Percentiles rank a stretch among this genome's conserved stretches.
Conservation (phyloP, 2,113 vertebrate species). For the Sula dactylatra region DNA sequence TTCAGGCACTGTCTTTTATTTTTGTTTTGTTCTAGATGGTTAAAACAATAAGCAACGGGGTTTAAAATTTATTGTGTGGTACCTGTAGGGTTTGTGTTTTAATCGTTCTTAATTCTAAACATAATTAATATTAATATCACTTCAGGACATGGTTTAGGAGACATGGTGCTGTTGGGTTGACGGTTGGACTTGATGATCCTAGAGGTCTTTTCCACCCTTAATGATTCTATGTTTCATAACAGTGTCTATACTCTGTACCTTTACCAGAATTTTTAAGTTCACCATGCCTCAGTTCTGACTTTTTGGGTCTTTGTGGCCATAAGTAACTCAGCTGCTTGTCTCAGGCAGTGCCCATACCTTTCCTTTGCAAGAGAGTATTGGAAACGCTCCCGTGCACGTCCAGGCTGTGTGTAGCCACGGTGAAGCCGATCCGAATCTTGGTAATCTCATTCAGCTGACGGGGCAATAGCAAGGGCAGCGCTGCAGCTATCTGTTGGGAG, state of each 20-base stretch:
- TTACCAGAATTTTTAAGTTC: neutral
- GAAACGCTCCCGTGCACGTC: fast-evolving
- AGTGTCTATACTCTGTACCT: neutral
- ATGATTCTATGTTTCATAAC: too few relatives aligned
- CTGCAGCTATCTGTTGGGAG: neutral
- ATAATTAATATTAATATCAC: neutral
- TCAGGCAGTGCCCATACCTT: neutral
- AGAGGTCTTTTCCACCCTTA: too few relatives aligned
- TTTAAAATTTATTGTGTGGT: neutral
- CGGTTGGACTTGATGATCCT: too few relatives aligned
- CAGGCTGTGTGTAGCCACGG: neutral
- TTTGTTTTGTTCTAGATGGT: neutral
- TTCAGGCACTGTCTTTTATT: neutral
- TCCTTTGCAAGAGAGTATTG: neutral
- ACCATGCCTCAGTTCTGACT: neutral
- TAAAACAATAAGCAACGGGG: neutral
- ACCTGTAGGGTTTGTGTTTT: neutral
- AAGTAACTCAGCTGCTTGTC: neutral
- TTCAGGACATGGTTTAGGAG: too few relatives aligned
- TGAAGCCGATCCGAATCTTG: neutral
- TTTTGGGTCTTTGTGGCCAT: neutral
- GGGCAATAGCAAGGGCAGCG: neutral
- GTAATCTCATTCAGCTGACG: neutral
- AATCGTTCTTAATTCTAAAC: neutral
- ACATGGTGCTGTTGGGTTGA: too few relatives aligned